Evolutionary conservation across 2,888 invertebrate genomes (phyloP).

Genomic region (Asteroscopus sphinx): DNA sequence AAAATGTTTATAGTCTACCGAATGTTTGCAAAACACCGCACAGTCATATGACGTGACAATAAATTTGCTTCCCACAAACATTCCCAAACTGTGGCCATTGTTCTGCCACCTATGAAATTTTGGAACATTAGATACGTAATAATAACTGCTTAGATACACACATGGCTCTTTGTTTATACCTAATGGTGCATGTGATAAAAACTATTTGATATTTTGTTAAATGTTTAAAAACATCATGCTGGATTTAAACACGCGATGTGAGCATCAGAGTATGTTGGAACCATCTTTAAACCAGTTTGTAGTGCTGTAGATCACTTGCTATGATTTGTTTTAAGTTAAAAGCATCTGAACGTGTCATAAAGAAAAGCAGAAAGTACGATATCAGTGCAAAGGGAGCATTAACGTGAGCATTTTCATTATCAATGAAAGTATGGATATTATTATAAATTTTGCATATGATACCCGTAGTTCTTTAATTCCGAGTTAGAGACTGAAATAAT

Average conservation of each 20-base stretch:
- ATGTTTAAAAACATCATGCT: conserved; percentile 8
- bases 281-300: not conserved
- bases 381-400: no score
- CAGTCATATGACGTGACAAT: conserved; percentile 57
- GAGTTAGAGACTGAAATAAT: no score
- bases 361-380: no score
- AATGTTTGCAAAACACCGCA: conserved; percentile 64
- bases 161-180: conserved; percentile 21
- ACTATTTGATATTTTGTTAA: conserved; percentile 4
- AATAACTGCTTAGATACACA: conserved; percentile 35
- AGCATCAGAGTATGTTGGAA: conserved; percentile 7
- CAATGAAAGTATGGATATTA: no score
- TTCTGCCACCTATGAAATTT: conserved; percentile 62
- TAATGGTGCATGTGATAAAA: conserved; percentile 25
- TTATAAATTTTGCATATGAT: no score
- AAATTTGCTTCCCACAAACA: conserved; percentile 64
- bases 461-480: no score
- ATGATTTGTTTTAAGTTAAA: not conserved
- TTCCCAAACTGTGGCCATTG: conserved; percentile 61
- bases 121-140: conserved; percentile 48
- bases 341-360: not conserved
- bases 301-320: not conserved
- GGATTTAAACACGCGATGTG: not conserved
- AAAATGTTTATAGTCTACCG: conserved; percentile 51
- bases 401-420: no score